These are phyloP conservation scores for Tetrapedia diversipes DNA, from an alignment of 2,888 invertebrate species.

Conservation along the genomic window DNA sequence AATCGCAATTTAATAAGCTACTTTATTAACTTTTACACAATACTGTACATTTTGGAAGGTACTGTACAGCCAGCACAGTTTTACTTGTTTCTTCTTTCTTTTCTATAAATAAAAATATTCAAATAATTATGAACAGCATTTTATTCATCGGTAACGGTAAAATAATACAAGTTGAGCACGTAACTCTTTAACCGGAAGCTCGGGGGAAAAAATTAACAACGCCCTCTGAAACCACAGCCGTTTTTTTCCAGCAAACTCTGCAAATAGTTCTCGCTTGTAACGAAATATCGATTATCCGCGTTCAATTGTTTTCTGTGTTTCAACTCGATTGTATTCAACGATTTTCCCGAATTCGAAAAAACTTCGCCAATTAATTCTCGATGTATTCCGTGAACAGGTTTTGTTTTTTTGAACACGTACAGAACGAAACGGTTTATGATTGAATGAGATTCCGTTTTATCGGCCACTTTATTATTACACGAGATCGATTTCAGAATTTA, in stretches of 20 bases:
- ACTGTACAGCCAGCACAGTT: no score
- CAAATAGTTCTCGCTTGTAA: neutral
- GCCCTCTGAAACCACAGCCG: neutral
- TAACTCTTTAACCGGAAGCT: neutral
- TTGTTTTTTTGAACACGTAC: no score
- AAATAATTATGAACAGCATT: constrained; percentile 13
- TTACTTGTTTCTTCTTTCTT: no score
- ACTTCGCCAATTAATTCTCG: neutral
- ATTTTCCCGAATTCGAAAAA: neutral
- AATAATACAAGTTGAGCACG: neutral
- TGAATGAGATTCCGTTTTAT: no score
- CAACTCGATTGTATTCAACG: no score
- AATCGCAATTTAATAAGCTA: no score
- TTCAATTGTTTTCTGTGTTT: no score
- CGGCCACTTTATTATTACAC: no score
- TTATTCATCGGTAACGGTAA: neutral
- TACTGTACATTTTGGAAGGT: neutral
- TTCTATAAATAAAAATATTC: neutral
- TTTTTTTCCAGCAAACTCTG: neutral
- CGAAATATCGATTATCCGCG: no score
- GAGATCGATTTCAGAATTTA: no score
- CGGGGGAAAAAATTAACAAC: neutral
- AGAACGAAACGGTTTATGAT: no score
- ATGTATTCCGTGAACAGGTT: neutral
- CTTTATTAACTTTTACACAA: no score